Evolutionary conservation across 2,797 vertebrate genomes (phyloP).

Genomic region (Lithobates pipiens): DNA sequence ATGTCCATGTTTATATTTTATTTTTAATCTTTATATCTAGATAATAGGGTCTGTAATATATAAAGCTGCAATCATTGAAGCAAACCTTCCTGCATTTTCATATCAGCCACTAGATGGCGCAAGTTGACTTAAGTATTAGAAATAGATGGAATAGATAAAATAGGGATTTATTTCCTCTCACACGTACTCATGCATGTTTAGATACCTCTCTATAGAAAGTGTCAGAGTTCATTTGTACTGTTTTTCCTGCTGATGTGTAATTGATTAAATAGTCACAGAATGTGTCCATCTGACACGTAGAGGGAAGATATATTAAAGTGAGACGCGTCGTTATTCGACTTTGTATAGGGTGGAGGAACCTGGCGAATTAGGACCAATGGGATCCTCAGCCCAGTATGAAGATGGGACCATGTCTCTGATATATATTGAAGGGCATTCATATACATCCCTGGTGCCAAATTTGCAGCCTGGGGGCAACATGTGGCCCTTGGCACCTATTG

Average conservation of each 20-base stretch:
- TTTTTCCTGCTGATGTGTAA: background rate
- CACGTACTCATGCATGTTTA: background rate
- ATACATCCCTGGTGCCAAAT: background rate
- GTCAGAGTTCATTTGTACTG: background rate
- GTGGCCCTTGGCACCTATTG: too few relatives aligned
- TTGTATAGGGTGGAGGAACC: background rate
- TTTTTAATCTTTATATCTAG: background rate
- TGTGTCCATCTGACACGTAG: background rate
- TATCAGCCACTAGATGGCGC: constrained; percentile 55
- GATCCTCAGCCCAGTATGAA: background rate
- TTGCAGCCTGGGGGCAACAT: too few relatives aligned
- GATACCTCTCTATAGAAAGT: background rate
- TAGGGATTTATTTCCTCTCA: background rate
- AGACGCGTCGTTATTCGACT: background rate
- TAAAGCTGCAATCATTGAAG: background rate
- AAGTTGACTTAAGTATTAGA: constrained; percentile 32
- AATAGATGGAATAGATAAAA: background rate
- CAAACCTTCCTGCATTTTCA: background rate
- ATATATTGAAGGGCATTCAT: background rate
- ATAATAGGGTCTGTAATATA: background rate
- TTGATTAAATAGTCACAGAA: background rate
- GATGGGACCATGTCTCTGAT: background rate
- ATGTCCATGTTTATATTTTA: background rate
- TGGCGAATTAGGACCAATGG: background rate
- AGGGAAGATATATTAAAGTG: too few relatives aligned